Evolutionary conservation across 2,797 vertebrate species (phyloP).

Genomic region (Lophius americanus): DNA sequence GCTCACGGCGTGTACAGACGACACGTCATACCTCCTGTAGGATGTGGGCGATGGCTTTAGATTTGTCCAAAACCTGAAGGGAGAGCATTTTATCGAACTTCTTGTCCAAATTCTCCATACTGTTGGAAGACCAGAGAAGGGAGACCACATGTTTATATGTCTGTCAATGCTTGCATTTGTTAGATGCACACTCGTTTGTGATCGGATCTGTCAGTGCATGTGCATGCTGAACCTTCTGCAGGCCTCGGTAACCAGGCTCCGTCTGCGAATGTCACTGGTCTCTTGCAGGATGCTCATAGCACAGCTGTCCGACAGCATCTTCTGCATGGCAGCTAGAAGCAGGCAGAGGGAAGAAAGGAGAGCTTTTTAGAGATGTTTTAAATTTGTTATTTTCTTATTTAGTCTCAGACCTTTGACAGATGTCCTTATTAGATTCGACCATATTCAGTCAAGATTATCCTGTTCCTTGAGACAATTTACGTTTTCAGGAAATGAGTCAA

Average conservation of each 20-base stretch:
- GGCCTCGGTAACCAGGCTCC: constrained; percentile 87
- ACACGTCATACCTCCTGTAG: constrained; percentile 90
- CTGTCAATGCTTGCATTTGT: background rate
- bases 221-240: constrained; percentile 85
- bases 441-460: too few relatives aligned
- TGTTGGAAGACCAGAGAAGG: constrained; percentile 58
- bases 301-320: constrained; percentile 90
- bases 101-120: constrained; percentile 88
- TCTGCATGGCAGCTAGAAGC: constrained; percentile 91
- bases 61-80: constrained; percentile 94
- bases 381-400: too few relatives aligned
- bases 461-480: too few relatives aligned
- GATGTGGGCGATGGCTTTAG: constrained; percentile 91
- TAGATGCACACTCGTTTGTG: background rate
- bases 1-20: background rate
- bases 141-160: background rate
- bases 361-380: background rate
- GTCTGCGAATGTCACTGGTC: constrained; percentile 86
- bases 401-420: too few relatives aligned
- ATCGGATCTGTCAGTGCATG: background rate
- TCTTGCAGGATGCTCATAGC: constrained; percentile 86
- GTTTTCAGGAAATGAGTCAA: too few relatives aligned
- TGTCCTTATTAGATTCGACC: too few relatives aligned
- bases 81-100: constrained; percentile 91
- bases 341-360: background rate